Percentiles rank a stretch among this genome's conserved stretches.
These are phyloP conservation scores for Tetramorium alpestre DNA, from an alignment of 1,140 invertebrate genomes.

Conservation along the genomic window DNA sequence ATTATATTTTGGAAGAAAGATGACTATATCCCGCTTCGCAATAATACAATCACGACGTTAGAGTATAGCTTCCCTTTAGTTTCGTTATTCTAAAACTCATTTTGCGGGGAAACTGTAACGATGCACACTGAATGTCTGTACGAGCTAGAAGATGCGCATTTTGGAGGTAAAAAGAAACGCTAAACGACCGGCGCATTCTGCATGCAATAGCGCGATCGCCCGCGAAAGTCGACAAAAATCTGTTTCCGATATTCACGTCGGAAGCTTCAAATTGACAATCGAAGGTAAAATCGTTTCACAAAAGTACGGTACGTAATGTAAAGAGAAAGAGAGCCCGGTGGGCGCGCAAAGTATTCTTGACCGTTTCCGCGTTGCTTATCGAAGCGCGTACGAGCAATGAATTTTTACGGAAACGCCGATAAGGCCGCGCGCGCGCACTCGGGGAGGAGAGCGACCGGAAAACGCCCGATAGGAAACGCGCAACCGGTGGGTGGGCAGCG, in stretches of 20 bases:
- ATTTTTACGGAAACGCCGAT: slow-evolving; percentile 60
- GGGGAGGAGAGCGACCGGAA: slow-evolving; percentile 18
- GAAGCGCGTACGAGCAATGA: slow-evolving; percentile 36
- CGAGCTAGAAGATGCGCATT: neutral
- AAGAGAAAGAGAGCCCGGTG: neutral
- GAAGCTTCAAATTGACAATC: slow-evolving; percentile 39
- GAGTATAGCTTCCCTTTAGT: neutral
- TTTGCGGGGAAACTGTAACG: neutral
- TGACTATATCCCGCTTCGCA: neutral
- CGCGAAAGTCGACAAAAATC: slow-evolving; percentile 32
- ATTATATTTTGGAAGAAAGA: neutral
- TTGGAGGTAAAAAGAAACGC: slow-evolving; percentile 3
- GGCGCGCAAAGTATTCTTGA: slow-evolving; percentile 42
- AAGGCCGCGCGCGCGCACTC: slow-evolving; percentile 21
- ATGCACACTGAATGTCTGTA: neutral
- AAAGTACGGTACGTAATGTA: neutral
- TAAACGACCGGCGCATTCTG: neutral
- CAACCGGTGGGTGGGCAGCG: slow-evolving; percentile 29
- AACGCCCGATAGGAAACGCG: slow-evolving; percentile 51
- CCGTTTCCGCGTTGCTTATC: slow-evolving; percentile 41
- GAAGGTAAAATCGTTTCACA: slow-evolving; percentile 8
- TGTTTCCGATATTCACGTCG: slow-evolving; percentile 46
- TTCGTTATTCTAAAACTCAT: slow-evolving; percentile 7
- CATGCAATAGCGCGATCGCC: neutral
- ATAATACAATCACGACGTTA: neutral